These are phyloP conservation scores for Neoarius graeffei DNA, from an alignment of 2,113 vertebrate species.

Conservation along the genomic window DNA sequence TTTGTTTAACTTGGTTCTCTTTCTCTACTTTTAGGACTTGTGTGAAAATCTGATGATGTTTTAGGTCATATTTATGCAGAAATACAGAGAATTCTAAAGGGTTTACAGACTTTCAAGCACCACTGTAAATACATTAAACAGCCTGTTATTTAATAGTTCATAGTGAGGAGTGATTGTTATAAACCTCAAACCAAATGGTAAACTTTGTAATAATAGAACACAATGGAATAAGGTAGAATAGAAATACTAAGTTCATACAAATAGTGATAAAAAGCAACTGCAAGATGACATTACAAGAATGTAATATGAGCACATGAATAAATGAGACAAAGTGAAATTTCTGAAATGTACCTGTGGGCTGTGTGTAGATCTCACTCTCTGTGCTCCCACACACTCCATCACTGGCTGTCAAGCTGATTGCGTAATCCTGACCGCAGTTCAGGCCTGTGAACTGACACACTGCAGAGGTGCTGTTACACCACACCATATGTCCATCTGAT, in stretches of 20 bases:
- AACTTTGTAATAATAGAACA: neutral
- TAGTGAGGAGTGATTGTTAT: neutral
- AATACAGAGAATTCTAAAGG: no score
- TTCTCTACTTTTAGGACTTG: no score
- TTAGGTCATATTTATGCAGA: no score
- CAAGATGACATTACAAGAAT: neutral
- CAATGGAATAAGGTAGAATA: neutral
- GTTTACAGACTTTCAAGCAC: no score
- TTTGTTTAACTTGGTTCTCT: no score
- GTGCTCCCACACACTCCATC: conserved; percentile 64
- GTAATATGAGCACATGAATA: neutral
- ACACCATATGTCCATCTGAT: conserved; percentile 57
- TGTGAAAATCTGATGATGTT: no score
- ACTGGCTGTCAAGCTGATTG: conserved; percentile 64
- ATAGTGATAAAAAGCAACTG: neutral
- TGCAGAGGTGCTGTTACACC: conserved; percentile 49
- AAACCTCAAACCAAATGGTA: neutral
- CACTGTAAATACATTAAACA: neutral
- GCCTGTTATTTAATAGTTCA: neutral
- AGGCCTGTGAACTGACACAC: conserved; percentile 62
- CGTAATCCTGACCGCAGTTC: conserved; percentile 67
- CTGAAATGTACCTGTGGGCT: conserved; percentile 62
- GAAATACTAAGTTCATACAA: neutral
- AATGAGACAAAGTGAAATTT: neutral
- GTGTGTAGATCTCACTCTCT: conserved; percentile 58